These are phyloP conservation scores for Aphelocoma coerulescens DNA, from an alignment of 2,113 vertebrate species.

Conservation along the genomic window DNA sequence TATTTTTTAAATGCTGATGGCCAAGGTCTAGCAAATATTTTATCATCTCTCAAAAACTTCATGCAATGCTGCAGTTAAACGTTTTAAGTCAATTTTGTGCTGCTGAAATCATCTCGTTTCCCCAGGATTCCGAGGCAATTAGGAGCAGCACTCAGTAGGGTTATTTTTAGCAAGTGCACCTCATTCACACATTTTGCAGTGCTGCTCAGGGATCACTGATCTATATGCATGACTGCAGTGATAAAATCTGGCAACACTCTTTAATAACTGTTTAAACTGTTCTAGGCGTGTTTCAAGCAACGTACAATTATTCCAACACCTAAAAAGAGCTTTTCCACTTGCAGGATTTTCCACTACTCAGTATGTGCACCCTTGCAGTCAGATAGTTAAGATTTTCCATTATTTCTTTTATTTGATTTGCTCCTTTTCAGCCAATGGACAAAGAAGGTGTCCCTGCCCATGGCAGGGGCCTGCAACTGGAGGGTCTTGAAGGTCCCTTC, in stretches of 20 bases:
- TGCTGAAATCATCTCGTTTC: neutral
- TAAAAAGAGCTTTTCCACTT: slow-evolving; percentile 75
- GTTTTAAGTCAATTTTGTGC: neutral
- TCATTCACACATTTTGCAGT: slow-evolving; percentile 4
- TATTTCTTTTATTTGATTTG: slow-evolving; percentile 62
- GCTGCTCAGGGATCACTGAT: slow-evolving; percentile 52
- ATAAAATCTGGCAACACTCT: slow-evolving; percentile 77
- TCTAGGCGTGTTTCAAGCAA: slow-evolving; percentile 73
- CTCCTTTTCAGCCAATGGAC: slow-evolving; percentile 5
- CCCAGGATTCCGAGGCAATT: neutral
- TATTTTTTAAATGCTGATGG: neutral
- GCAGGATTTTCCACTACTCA: slow-evolving; percentile 78
- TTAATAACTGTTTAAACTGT: slow-evolving; percentile 73
- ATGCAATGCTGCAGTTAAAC: neutral
- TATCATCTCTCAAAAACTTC: neutral
- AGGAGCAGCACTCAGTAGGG: neutral
- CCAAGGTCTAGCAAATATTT: neutral
- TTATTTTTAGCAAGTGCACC: slow-evolving; percentile 18
- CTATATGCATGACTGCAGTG: slow-evolving; percentile 71
- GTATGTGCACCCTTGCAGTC: slow-evolving; percentile 62
- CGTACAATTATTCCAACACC: slow-evolving; percentile 75
- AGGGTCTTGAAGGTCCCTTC: neutral
- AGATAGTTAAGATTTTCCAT: slow-evolving; percentile 73
- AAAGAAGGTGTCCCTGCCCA: neutral
- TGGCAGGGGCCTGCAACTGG: neutral